Evolutionary conservation across 2,888 invertebrate genomes (phyloP).

Genomic region (Galerucella nymphaeae): DNA sequence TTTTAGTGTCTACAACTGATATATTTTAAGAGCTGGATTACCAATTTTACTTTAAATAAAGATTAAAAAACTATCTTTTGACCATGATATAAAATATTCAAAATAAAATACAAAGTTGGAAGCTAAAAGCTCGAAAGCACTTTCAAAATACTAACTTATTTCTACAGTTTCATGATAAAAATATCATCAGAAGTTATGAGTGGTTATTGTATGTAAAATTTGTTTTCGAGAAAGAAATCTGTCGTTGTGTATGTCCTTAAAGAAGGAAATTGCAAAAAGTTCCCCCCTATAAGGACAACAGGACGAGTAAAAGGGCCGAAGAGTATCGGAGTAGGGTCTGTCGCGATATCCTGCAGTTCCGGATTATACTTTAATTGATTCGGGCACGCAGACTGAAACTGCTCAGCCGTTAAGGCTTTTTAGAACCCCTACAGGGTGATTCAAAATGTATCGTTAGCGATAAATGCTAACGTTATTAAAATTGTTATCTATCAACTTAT

Average conservation of each 20-base stretch:
- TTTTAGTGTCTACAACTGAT: too few relatives aligned
- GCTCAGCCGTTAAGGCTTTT: slow-evolving; percentile 63
- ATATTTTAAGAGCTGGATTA: too few relatives aligned
- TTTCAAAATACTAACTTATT: too few relatives aligned
- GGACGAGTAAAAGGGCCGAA: slow-evolving; percentile 35
- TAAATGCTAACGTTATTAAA: too few relatives aligned
- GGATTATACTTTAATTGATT: slow-evolving; percentile 74
- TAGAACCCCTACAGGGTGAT: slow-evolving; percentile 27
- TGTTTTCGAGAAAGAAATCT: slow-evolving; percentile 12
- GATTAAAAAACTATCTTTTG: too few relatives aligned
- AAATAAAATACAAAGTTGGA: too few relatives aligned
- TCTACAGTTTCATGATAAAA: too few relatives aligned
- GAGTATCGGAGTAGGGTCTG: slow-evolving; percentile 52
- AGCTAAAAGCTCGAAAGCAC: too few relatives aligned
- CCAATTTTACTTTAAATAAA: too few relatives aligned
- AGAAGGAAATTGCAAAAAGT: slow-evolving; percentile 36
- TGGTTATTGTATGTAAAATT: slow-evolving; percentile 7
- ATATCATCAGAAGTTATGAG: neutral
- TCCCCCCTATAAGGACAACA: slow-evolving; percentile 41
- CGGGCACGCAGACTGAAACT: slow-evolving; percentile 65
- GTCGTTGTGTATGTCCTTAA: slow-evolving; percentile 10
- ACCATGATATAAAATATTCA: too few relatives aligned
- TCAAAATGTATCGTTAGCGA: neutral
- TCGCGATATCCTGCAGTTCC: slow-evolving; percentile 65
- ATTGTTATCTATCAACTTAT: too few relatives aligned